phyloP scores from a whole-genome alignment of 2,888 invertebrate species.

The Lymantria dispar region DNA sequence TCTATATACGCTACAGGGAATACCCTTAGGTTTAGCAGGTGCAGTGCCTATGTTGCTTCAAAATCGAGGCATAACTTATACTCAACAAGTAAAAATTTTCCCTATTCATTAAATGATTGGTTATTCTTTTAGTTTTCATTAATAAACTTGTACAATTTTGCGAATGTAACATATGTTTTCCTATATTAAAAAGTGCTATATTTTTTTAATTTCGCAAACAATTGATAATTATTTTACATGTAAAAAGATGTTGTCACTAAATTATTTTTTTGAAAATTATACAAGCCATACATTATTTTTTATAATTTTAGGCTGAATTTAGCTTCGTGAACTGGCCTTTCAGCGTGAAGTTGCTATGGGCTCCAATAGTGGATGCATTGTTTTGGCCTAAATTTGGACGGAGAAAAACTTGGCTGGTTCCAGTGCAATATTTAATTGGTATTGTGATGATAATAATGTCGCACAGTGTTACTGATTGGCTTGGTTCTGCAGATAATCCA shows the following conservation, averaged over 20 bases:
- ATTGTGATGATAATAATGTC: constrained; percentile 95
- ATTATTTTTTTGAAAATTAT: too few species aligned
- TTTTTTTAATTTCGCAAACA: not conserved
- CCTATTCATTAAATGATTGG: not conserved
- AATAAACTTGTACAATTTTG: not conserved
- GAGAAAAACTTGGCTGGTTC: constrained; percentile 97
- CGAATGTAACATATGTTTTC: not conserved
- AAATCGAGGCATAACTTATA: constrained; percentile 95
- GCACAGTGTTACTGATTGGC: constrained; percentile 87
- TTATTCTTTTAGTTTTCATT: not conserved
- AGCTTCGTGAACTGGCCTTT: constrained; percentile 98
- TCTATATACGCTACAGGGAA: constrained; percentile 96
- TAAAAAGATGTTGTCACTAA: too few species aligned
- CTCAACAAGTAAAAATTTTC: constrained; percentile 87
- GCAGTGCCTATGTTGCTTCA: constrained; percentile 98
- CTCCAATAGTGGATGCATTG: constrained; percentile 97
- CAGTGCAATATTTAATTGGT: constrained; percentile 95
- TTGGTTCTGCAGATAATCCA: constrained; percentile 84
- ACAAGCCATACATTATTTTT: not conserved
- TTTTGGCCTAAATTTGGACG: constrained; percentile 93
- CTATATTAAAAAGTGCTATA: not conserved
- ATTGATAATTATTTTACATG: not conserved
- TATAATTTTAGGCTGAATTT: constrained; percentile 88
- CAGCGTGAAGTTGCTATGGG: constrained; percentile 97
- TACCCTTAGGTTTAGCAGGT: constrained; percentile 96